Percentiles rank a stretch among this genome's conserved stretches.
Conservation (phyloP, 2,797 vertebrate species). For the Sebastes glaucus region DNA sequence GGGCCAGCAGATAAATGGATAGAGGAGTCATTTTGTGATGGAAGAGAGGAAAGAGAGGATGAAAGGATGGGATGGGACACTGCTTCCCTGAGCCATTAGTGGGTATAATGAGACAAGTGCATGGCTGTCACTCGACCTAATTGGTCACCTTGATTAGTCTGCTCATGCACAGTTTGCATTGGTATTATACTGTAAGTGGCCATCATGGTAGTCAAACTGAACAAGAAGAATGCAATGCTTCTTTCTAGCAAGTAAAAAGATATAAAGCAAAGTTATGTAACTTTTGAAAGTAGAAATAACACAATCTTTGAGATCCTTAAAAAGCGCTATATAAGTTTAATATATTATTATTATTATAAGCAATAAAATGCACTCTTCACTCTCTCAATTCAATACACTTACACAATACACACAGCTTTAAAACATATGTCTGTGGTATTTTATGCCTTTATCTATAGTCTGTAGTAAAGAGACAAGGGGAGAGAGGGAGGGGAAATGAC, state of each 20-base stretch:
- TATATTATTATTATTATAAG: background rate
- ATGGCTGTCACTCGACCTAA: slow-evolving; percentile 70
- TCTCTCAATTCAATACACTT: background rate
- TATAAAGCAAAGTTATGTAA: background rate
- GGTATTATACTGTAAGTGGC: slow-evolving; percentile 1
- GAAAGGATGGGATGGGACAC: slow-evolving; percentile 43
- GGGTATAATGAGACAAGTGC: slow-evolving; percentile 63
- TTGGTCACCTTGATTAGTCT: slow-evolving; percentile 67
- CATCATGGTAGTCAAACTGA: background rate
- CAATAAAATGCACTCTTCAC: background rate
- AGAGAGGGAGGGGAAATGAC: background rate
- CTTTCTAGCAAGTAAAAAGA: background rate
- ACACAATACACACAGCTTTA: background rate
- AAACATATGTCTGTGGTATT: background rate
- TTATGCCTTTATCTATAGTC: background rate
- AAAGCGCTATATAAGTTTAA: too few relatives aligned
- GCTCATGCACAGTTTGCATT: slow-evolving; percentile 43
- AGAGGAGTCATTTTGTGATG: slow-evolving; percentile 61
- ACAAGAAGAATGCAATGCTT: background rate
- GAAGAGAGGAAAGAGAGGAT: slow-evolving; percentile 45
- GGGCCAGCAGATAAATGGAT: slow-evolving; percentile 50
- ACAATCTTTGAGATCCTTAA: background rate
- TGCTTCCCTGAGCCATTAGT: slow-evolving; percentile 59
- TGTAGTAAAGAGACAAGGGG: background rate
- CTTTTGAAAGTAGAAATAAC: background rate